Percentiles rank a stretch among this genome's conserved stretches.
phyloP scores from a whole-genome alignment of 1,140 invertebrate species.

The Drosophila nannoptera region DNA sequence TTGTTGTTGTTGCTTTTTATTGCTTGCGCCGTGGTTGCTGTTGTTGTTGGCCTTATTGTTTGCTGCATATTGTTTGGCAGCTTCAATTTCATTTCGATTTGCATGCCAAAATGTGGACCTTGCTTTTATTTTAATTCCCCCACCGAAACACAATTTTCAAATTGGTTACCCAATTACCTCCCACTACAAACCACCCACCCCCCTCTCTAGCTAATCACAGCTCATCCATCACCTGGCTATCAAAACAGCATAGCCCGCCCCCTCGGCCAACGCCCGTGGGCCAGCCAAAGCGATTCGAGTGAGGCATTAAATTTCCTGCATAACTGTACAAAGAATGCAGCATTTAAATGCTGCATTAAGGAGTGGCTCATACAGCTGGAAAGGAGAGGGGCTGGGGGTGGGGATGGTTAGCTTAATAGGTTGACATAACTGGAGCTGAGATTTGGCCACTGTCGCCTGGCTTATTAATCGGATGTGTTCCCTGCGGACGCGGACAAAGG shows the following conservation, averaged over 20 bases:
- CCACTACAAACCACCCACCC: neutral
- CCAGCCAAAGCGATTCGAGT: neutral
- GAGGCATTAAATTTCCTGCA: too few species aligned
- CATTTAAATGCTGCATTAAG: too few species aligned
- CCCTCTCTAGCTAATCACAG: conserved; percentile 26
- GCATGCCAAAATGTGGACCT: conserved; percentile 29
- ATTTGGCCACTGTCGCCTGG: conserved; percentile 11
- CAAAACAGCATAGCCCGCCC: neutral
- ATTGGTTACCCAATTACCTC: conserved; percentile 5
- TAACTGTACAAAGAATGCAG: too few species aligned
- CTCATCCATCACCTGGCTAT: conserved; percentile 34
- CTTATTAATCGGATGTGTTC: conserved; percentile 22
- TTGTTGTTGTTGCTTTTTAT: conserved; percentile 9
- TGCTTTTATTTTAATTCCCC: conserved; percentile 64
- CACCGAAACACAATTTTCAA: conserved; percentile 25
- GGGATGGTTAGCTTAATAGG: neutral
- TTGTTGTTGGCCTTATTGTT: conserved; percentile 4
- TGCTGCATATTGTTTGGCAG: conserved; percentile 18
- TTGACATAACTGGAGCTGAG: neutral
- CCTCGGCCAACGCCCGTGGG: neutral
- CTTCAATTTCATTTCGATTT: conserved; percentile 64
- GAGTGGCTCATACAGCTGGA: too few species aligned
- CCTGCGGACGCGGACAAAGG: conserved; percentile 33
- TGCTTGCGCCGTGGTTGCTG: neutral
- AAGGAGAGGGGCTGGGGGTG: too few species aligned